These are phyloP conservation scores for Rhabdophis nuchalis DNA, from an alignment of 2,797 vertebrate genomes.

Conservation along the genomic window DNA sequence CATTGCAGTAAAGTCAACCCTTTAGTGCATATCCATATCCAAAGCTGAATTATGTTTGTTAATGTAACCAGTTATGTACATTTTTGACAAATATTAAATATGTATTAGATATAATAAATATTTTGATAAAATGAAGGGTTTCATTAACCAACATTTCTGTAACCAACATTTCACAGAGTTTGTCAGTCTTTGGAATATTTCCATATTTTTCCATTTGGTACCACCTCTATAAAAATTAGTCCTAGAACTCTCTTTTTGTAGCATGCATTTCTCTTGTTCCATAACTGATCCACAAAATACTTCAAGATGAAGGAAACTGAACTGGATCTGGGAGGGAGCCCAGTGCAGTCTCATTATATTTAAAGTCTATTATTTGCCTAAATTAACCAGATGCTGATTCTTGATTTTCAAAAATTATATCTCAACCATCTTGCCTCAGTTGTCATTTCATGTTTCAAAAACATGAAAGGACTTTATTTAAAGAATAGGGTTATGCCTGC, in stretches of 20 bases:
- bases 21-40: not conserved
- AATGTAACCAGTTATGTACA: not conserved
- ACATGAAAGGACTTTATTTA: not conserved
- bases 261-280: not conserved
- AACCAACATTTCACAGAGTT: not conserved
- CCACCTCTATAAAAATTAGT: not conserved
- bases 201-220: not conserved
- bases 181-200: not conserved
- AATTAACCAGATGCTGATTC: not conserved
- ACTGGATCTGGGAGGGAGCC: not conserved
- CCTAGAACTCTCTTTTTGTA: not conserved
- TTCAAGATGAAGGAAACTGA: not conserved
- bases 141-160: not conserved
- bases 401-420: not conserved
- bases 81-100: not conserved
- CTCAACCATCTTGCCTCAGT: not conserved
- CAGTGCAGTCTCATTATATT: not conserved
- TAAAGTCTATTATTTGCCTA: not conserved
- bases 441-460: not conserved
- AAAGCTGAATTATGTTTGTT: not conserved
- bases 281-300: not conserved
- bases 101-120: not conserved
- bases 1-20: too few relatives aligned
- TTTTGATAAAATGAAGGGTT: not conserved
- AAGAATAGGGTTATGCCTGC: not conserved